Percentiles rank a stretch among this genome's conserved stretches.
These are phyloP conservation scores for Periophthalmus modestus DNA, from an alignment of 2,113 vertebrate species.

Conservation along the genomic window DNA sequence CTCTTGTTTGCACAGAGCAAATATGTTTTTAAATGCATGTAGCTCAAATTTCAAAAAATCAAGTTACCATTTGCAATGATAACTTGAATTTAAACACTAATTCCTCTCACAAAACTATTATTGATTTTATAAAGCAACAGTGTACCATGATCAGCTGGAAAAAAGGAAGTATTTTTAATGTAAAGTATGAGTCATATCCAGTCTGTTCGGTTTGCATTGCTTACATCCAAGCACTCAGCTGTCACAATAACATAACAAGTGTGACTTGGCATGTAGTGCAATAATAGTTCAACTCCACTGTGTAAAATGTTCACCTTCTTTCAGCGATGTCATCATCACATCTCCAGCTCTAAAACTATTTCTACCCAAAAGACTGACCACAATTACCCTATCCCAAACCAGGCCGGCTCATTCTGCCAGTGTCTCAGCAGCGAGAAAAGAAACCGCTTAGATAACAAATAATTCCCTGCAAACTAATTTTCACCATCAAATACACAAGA, in stretches of 20 bases:
- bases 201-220: background rate
- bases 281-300: slow-evolving; percentile 55
- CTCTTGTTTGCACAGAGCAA: background rate
- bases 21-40: background rate
- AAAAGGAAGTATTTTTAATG: background rate
- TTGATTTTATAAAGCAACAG: background rate
- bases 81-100: too few relatives aligned
- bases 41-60: background rate
- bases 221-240: slow-evolving; percentile 27
- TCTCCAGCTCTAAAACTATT: slow-evolving; percentile 61
- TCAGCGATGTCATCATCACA: slow-evolving; percentile 59
- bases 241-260: slow-evolving; percentile 29
- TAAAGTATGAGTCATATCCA: background rate
- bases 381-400: slow-evolving; percentile 45
- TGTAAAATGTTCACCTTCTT: slow-evolving; percentile 54
- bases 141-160: background rate
- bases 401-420: slow-evolving; percentile 21
- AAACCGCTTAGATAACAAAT: slow-evolving; percentile 16
- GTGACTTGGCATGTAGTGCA: background rate
- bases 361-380: slow-evolving; percentile 43
- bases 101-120: background rate
- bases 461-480: background rate
- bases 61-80: too few relatives aligned
- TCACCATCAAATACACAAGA: background rate
- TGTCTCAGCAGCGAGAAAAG: slow-evolving; percentile 11